Percentiles rank a stretch among this genome's conserved stretches.
These are phyloP conservation scores for Lordiphosa clarofinis DNA, from an alignment of 1,140 invertebrate species.

Conservation along the genomic window DNA sequence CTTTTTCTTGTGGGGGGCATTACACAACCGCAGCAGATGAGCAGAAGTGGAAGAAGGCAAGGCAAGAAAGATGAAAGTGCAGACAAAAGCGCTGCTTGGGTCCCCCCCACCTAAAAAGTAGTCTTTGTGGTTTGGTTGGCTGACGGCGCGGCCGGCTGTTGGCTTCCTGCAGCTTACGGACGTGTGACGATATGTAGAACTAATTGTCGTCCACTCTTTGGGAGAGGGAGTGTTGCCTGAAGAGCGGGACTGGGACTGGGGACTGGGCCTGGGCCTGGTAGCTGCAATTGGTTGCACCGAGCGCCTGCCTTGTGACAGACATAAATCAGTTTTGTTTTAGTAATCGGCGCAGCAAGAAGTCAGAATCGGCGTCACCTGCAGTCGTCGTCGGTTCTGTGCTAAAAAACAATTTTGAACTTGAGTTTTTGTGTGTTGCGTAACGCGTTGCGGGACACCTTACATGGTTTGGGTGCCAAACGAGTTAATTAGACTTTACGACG, in stretches of 20 bases:
- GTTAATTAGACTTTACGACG: conserved; percentile 56
- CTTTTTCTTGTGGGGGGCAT: conserved; percentile 56
- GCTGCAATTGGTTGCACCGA: conserved; percentile 49
- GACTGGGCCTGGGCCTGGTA: conserved; percentile 17
- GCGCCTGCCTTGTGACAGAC: conserved; percentile 72
- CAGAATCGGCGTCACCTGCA: conserved; percentile 34
- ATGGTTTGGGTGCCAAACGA: conserved; percentile 41
- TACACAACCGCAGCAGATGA: conserved; percentile 51
- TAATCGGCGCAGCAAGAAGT: conserved; percentile 74
- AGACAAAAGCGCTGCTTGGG: conserved; percentile 52
- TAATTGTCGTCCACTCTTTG: conserved; percentile 72
- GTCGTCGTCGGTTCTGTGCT: conserved; percentile 17
- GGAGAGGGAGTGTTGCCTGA: not conserved
- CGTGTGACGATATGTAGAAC: conserved; percentile 79
- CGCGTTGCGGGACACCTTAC: conserved; percentile 39
- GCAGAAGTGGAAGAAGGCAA: conserved; percentile 15
- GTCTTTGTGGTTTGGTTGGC: conserved; percentile 10
- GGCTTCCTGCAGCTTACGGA: conserved; percentile 78
- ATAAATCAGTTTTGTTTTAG: conserved; percentile 77
- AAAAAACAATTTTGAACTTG: conserved; percentile 21
- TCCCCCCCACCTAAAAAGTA: conserved; percentile 21
- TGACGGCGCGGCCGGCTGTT: conserved; percentile 28
- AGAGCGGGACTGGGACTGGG: conserved; percentile 14
- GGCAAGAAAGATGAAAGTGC: conserved; percentile 62
- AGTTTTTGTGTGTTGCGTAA: conserved; percentile 39